Conservation (phyloP, 2,113 vertebrate species). For the Sinocyclocheilus rhinocerous region DNA sequence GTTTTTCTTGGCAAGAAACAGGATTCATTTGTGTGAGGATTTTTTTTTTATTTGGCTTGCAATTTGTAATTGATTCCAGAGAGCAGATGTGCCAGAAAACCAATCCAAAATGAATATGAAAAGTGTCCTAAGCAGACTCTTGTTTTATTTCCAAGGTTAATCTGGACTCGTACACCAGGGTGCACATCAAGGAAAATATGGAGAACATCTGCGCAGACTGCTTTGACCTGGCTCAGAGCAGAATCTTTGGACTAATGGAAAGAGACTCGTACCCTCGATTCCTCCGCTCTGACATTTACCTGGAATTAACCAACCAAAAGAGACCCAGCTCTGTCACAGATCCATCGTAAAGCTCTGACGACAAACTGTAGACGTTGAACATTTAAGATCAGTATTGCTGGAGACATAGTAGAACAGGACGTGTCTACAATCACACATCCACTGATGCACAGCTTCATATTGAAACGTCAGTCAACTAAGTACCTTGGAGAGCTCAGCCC, state of each 20-base stretch:
- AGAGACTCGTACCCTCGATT: constrained; percentile 93
- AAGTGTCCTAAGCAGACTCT: not conserved
- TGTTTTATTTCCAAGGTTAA: constrained; percentile 81
- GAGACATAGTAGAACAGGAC: not conserved
- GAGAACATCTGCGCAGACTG: constrained; percentile 76
- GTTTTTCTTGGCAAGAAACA: not conserved
- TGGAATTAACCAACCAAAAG: constrained; percentile 85
- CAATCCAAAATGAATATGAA: not conserved
- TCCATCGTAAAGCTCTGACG: constrained; percentile 31
- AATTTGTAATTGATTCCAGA: not conserved
- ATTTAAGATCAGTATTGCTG: constrained; percentile 8
- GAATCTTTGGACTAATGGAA: constrained; percentile 92
- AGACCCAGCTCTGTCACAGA: constrained; percentile 67
- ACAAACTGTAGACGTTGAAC: not conserved
- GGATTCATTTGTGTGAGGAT: not conserved
- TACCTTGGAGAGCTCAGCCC: constrained; percentile 27
- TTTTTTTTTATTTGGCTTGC: not conserved
- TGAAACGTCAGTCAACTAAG: constrained; percentile 7
- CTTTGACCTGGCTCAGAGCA: constrained; percentile 88
- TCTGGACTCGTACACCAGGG: constrained; percentile 86
- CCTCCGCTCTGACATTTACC: constrained; percentile 87
- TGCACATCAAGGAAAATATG: constrained; percentile 87
- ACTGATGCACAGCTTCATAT: constrained; percentile 15
- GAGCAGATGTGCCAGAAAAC: not conserved
- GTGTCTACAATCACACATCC: constrained; percentile 29